These are phyloP conservation scores for Bryconaethiops microstoma DNA, from an alignment of 2,797 vertebrate genomes.

Conservation along the genomic window DNA sequence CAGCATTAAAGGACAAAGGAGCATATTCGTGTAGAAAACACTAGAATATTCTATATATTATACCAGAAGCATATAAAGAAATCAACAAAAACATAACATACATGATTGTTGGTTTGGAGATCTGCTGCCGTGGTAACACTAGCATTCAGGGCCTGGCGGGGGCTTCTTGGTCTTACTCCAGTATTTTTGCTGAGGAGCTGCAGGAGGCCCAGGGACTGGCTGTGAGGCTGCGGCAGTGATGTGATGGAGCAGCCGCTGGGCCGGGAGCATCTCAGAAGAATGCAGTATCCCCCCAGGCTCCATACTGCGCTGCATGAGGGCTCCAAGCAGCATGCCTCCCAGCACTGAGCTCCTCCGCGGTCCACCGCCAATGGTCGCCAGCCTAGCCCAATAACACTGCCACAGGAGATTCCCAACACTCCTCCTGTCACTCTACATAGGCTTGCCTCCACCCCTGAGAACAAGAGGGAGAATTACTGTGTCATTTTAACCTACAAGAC, in stretches of 20 bases:
- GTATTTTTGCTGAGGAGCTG: constrained; percentile 72
- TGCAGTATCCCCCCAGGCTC: constrained; percentile 86
- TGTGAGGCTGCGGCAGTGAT: constrained; percentile 70
- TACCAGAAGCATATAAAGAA: not conserved
- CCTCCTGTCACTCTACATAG: constrained; percentile 78
- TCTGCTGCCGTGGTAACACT: constrained; percentile 14
- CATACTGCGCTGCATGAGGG: constrained; percentile 87
- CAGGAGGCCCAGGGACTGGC: constrained; percentile 76
- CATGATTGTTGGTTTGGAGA: not conserved
- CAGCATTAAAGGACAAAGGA: not conserved
- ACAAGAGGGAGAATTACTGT: not conserved
- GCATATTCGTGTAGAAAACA: not conserved
- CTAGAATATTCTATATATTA: not conserved
- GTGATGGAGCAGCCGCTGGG: constrained; percentile 74
- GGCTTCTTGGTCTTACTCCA: constrained; percentile 51
- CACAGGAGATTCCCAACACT: constrained; percentile 78
- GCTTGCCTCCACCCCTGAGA: constrained; percentile 60
- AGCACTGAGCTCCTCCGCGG: constrained; percentile 70
- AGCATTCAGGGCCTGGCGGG: not conserved
- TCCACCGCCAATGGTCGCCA: constrained; percentile 75
- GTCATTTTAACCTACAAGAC: no score
- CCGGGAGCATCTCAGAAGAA: constrained; percentile 83
- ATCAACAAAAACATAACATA: not conserved
- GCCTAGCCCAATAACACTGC: constrained; percentile 70
- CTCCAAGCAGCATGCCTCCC: constrained; percentile 85